These are phyloP conservation scores for Ceraclea dissimilis DNA, from an alignment of 2,888 invertebrate species.

Conservation along the genomic window DNA sequence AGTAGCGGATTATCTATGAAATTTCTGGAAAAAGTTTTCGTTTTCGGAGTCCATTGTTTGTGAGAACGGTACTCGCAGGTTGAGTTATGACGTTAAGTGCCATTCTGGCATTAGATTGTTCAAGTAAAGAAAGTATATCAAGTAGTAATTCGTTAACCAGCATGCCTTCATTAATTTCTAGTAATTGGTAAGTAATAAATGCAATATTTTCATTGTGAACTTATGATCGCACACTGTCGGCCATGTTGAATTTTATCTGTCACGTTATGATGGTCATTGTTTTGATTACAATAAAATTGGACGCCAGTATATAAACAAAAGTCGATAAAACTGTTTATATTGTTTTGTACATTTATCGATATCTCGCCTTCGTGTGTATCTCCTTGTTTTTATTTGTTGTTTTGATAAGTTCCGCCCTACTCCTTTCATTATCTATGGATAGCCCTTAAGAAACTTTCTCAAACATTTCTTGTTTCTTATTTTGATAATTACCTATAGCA, in stretches of 20 bases:
- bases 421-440: no score
- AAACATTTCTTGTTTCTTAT: no score
- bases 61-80: constrained; percentile 27
- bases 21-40: background rate
- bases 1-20: no score
- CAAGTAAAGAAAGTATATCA: constrained; percentile 45
- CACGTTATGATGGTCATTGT: constrained; percentile 25
- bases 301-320: background rate
- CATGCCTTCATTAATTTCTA: constrained; percentile 58
- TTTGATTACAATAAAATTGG: constrained; percentile 1
- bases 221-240: constrained; percentile 23
- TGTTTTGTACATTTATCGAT: background rate
- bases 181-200: constrained; percentile 51
- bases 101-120: constrained; percentile 43
- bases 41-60: constrained; percentile 10
- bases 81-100: constrained; percentile 50
- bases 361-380: no score
- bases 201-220: constrained; percentile 8
- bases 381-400: no score
- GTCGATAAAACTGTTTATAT: background rate
- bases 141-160: constrained; percentile 41
- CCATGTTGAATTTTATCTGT: constrained; percentile 32
- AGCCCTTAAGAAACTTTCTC: no score
- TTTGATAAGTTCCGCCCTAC: no score
- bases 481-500: no score